Percentiles rank a stretch among this genome's conserved stretches.
Conservation (phyloP, 2,888 invertebrate species). For the Dryobota labecula region DNA sequence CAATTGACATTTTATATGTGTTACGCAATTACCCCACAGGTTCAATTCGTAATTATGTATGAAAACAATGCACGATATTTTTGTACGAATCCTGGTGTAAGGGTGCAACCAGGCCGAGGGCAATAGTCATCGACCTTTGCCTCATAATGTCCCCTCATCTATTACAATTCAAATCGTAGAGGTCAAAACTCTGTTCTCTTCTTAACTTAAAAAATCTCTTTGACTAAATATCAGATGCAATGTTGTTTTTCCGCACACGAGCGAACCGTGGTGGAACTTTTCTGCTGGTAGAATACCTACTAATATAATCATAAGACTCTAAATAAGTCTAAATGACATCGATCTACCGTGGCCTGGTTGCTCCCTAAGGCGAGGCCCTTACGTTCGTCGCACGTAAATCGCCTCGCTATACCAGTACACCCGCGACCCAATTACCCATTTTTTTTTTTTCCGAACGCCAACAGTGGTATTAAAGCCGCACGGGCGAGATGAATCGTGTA, state of each 20-base stretch:
- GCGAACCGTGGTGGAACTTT: too few species aligned
- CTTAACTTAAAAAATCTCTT: background rate
- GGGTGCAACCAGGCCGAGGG: background rate
- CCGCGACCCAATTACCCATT: slow-evolving; percentile 83
- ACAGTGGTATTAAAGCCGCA: slow-evolving; percentile 81
- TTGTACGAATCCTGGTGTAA: slow-evolving; percentile 14
- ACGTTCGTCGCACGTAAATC: slow-evolving; percentile 62
- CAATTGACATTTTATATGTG: too few species aligned
- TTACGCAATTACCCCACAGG: too few species aligned
- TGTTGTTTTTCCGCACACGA: background rate
- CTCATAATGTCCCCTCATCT: too few species aligned
- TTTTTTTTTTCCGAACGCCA: slow-evolving; percentile 81
- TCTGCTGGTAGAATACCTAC: too few species aligned
- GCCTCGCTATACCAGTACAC: slow-evolving; percentile 46
- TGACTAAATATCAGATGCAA: background rate
- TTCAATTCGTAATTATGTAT: slow-evolving; percentile 47
- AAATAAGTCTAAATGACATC: slow-evolving; percentile 4
- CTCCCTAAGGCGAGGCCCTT: slow-evolving; percentile 33
- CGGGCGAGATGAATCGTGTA: slow-evolving; percentile 82
- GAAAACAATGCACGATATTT: slow-evolving; percentile 46
- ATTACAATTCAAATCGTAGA: too few species aligned
- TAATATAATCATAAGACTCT: background rate
- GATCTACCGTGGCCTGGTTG: slow-evolving; percentile 13
- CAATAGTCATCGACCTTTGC: background rate
- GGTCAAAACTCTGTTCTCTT: background rate